Evolutionary conservation across 2,113 vertebrate species (phyloP), one percentile per base, ranked within the genome.

Genomic region (Embiotoca jacksoni): DNA sequence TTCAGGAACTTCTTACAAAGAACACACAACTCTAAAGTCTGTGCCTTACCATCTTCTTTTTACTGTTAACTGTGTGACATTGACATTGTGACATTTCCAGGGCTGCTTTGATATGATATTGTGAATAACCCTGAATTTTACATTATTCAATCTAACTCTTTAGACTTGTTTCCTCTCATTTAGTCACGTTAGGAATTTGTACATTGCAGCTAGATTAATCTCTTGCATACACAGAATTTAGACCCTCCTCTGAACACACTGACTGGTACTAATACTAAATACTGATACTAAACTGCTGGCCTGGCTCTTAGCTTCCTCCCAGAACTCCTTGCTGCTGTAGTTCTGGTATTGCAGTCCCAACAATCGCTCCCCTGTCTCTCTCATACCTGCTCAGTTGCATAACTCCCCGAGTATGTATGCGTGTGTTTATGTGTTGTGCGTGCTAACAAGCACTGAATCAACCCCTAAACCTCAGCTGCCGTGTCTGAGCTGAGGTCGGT

Each of bases 331-430:
- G 80, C 82, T 88, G 73, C 78, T 88, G 36, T 80, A 73, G 62
- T 50, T 67, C 67, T 69, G 66, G 23, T 46, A 76, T 57, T 81
- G 35, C 81, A 64, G 80, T 64, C 32, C 56, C 63, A 82, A 41
- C 54, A 73, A 30, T 11, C 13, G 41, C 69, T 59, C 47, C 69
- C 78, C 36, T 64, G 39, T 81, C 81, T 86, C 88, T 85, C 84
- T 89, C 92, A 93, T 94, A 94, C 91, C 92, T 74, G 90, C 94
- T 94, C 93, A 92, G 87, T 93, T 93, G 91, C 87, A 82, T 91
- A 83, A 88, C 63, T 57, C 63, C 75, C 67, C 5, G 7, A 64
- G 60, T 71, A 54, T 79, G 58, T 79, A n/a, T 39, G 33, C 67
- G 35, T 44, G 31, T 35, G 32, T 56, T 15, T 54, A 37, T 35